Evolutionary conservation across 2,888 invertebrate species (phyloP).

Genomic region (Eupithecia inturbata): DNA sequence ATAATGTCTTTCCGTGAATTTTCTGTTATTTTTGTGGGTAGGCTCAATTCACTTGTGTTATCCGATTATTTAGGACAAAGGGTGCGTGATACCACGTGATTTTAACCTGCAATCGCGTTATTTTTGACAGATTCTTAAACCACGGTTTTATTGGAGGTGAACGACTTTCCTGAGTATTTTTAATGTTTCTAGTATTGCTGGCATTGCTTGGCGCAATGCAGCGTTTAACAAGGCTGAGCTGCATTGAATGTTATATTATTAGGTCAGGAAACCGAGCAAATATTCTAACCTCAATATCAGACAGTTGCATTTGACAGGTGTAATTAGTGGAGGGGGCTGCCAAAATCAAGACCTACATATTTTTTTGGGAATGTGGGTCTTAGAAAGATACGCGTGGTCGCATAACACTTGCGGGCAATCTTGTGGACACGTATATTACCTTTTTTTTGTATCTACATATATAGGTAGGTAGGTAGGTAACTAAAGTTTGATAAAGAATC

Average conservation of each 20-base stretch:
- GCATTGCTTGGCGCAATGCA: slow-evolving; percentile 63
- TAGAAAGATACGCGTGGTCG: background rate
- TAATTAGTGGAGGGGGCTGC: slow-evolving; percentile 18
- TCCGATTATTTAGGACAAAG: background rate
- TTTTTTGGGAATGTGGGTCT: background rate
- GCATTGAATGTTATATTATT: slow-evolving; percentile 31
- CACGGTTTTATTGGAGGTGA: slow-evolving; percentile 24
- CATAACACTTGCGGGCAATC: background rate
- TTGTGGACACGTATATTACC: too few species aligned
- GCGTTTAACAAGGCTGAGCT: slow-evolving; percentile 36
- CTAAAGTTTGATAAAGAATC: background rate
- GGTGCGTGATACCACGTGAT: slow-evolving; percentile 9
- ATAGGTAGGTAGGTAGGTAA: background rate
- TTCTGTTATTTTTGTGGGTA: slow-evolving; percentile 17
- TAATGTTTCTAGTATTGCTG: slow-evolving; percentile 38
- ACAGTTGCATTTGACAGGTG: slow-evolving; percentile 28
- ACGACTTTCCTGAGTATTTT: slow-evolving; percentile 37
- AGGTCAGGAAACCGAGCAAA: slow-evolving; percentile 25
- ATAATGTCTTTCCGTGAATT: slow-evolving; percentile 50
- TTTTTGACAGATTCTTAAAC: slow-evolving; percentile 22
- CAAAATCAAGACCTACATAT: background rate
- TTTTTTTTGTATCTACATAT: too few species aligned
- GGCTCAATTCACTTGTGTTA: background rate
- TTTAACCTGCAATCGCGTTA: background rate
- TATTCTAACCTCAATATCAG: slow-evolving; percentile 23